Evolutionary conservation across 2,113 vertebrate genomes (phyloP), one percentile per base, ranked within the genome.

Genomic region (Equus przewalskii): DNA sequence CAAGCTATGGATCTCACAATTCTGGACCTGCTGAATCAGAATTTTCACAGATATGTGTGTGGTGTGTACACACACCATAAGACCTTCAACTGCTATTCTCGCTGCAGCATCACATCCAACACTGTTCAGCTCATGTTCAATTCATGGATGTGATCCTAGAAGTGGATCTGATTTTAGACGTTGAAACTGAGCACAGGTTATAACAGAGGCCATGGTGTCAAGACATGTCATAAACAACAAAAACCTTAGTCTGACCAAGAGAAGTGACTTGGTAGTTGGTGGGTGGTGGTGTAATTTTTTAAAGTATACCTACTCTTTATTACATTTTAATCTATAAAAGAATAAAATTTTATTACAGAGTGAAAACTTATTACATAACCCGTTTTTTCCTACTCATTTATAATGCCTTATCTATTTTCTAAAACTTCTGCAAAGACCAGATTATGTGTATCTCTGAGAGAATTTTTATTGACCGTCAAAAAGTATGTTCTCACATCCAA

Each of bases 401-500:
- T 64, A 83, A 93, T 85, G 1, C 3, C 3, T 72, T 51, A 10
- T 49, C 49, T 90, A 92, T 94, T 91, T 96, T 88, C 46, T 51
- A 85, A 96, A 83, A 93, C 7, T 56, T 96, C 16, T 94, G 24
- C 46, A 96, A 95, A 86, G 75, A 80, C 33, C 33, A 80, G 30
- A 81, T 65, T 89, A 73, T 36, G 21, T 73, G 49, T 78, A 83
- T 83, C 10, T 92, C 49, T 90, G 46, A 62, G n/a, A 92, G 24
- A 10, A 49, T 83, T 95, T 91, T 79, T 82, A 79, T 44, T 78
- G 91, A 49, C 83, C 90, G 75, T 41, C 84, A 94, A 65, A 72
- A 97, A 94, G 19, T 82, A 87, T 84, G 26, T 96, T 87, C 64
- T 96, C 60, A 73, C 9, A 89, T 97, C 46, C 44, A 88, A 87